phyloP scores from a whole-genome alignment of 2,888 invertebrate genomes.

The Cremastinae sp. region DNA sequence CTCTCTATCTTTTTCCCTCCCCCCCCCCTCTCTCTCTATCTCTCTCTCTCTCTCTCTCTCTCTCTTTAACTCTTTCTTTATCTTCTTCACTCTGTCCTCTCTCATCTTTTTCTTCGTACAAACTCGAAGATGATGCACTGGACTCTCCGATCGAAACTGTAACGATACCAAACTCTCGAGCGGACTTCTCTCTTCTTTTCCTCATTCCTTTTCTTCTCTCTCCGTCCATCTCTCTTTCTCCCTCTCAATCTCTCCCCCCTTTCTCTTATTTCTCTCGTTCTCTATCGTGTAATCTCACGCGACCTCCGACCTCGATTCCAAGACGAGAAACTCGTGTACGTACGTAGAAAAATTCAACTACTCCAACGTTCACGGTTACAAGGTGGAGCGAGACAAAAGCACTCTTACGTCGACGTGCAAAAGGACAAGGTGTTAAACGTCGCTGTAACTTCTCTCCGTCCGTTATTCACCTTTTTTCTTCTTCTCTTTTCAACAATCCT shows the following conservation, averaged over 20 bases:
- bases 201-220: constrained; percentile 16
- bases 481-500: no score
- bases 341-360: constrained; percentile 49
- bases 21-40: constrained; percentile 11
- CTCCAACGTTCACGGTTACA: constrained; percentile 40
- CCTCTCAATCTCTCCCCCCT: neutral
- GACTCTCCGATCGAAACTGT: constrained; percentile 59
- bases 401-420: constrained; percentile 1
- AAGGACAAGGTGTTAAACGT: constrained; percentile 27
- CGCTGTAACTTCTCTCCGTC: neutral
- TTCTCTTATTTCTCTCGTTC: constrained; percentile 22
- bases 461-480: neutral
- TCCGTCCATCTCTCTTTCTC: constrained; percentile 4
- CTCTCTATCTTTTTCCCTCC: constrained; percentile 28
- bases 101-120: constrained; percentile 11
- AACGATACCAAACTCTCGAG: constrained; percentile 56
- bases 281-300: constrained; percentile 34
- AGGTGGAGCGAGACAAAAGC: neutral
- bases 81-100: constrained; percentile 12
- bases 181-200: constrained; percentile 12
- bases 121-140: constrained; percentile 48
- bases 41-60: constrained; percentile 32
- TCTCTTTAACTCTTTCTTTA: constrained; percentile 6
- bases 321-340: constrained; percentile 37
- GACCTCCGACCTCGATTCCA: constrained; percentile 52